A percentile compares a stretch with the other conserved stretches of the same genome.
Evolutionary conservation across 2,113 vertebrate species (phyloP).

Genomic region (Clinocottus analis): DNA sequence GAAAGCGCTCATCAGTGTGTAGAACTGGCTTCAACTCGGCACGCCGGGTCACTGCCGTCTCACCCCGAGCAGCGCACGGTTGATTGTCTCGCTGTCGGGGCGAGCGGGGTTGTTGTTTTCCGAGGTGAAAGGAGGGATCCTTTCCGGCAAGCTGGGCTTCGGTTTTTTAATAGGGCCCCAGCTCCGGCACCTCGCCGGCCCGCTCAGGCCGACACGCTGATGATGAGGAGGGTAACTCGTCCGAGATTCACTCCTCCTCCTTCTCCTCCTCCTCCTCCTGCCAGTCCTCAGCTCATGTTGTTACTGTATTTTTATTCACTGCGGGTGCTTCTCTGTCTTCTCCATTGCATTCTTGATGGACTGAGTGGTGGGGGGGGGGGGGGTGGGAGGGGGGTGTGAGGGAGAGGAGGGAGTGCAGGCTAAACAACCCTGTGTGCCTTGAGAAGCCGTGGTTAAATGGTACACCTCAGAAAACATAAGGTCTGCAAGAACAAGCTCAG

Average conservation of each 20-base stretch:
- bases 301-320: conserved; percentile 65
- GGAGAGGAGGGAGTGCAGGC: too few species aligned
- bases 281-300: conserved; percentile 59
- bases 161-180: conserved; percentile 73
- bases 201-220: conserved; percentile 57
- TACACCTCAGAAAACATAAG: conserved; percentile 63
- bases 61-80: conserved; percentile 71
- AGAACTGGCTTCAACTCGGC: conserved; percentile 68
- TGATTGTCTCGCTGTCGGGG: conserved; percentile 81
- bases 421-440: conserved; percentile 55
- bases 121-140: conserved; percentile 67
- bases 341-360: conserved; percentile 58
- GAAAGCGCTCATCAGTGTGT: conserved; percentile 80
- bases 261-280: conserved; percentile 56
- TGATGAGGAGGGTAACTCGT: conserved; percentile 66
- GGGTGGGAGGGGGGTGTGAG: too few species aligned
- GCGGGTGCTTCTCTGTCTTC: conserved; percentile 40
- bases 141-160: conserved; percentile 68
- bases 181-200: conserved; percentile 65
- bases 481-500: conserved; percentile 53
- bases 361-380: conserved; percentile 3
- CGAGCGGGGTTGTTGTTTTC: conserved; percentile 70
- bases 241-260: conserved; percentile 30
- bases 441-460: conserved; percentile 68
- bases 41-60: conserved; percentile 71